These are phyloP conservation scores for Prietella phreatophila DNA, from an alignment of 2,113 vertebrate species.

Conservation along the genomic window DNA sequence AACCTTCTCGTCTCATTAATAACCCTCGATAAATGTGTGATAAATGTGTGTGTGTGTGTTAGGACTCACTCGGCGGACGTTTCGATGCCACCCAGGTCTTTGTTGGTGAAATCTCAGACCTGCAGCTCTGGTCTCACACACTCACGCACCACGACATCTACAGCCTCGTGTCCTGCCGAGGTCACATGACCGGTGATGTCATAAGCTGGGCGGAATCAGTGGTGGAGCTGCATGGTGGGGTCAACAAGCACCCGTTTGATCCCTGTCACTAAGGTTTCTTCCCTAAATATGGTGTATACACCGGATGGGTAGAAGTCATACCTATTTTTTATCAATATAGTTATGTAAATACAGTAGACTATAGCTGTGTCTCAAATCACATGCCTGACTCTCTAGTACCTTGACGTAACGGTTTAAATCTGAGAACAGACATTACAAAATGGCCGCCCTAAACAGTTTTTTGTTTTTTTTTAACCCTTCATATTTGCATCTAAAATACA, in stretches of 20 bases:
- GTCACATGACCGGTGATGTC: constrained; percentile 73
- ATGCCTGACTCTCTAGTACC: not conserved
- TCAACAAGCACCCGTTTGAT: constrained; percentile 74
- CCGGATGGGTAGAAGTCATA: no score
- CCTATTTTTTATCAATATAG: no score
- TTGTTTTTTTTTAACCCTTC: no score
- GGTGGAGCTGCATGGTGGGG: constrained; percentile 77
- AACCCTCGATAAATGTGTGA: not conserved
- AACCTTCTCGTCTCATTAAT: not conserved
- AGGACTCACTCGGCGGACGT: constrained; percentile 79
- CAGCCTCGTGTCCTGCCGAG: constrained; percentile 72
- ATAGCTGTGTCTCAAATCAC: not conserved
- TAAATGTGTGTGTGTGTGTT: not conserved
- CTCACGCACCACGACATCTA: constrained; percentile 73
- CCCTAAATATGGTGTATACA: not conserved
- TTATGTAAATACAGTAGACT: not conserved
- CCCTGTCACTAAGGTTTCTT: constrained; percentile 67
- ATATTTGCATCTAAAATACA: no score
- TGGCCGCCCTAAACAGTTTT: no score
- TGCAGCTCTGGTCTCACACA: constrained; percentile 79
- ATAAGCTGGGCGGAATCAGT: constrained; percentile 72
- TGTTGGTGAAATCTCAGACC: constrained; percentile 78
- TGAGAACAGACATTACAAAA: no score
- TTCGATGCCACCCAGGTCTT: constrained; percentile 81
- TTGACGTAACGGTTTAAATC: no score